phyloP scores from a whole-genome alignment of 2,888 invertebrate genomes.

The Meteorus colon region DNA sequence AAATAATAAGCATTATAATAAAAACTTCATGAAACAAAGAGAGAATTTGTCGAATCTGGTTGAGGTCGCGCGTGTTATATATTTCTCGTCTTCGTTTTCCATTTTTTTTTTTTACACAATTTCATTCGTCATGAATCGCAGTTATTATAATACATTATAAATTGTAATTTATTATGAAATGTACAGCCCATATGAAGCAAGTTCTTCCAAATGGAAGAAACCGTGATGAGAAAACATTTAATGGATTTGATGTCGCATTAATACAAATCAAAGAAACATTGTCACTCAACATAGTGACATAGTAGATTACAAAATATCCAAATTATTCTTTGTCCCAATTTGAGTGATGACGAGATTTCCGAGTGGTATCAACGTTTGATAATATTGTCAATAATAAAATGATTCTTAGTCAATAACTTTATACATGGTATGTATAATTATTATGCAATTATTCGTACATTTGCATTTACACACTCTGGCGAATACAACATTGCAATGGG shows the following conservation, averaged over 20 bases:
- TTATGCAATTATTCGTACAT: constrained; percentile 71
- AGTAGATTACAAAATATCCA: not conserved
- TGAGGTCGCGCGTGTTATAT: constrained; percentile 38
- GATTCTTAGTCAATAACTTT: constrained; percentile 71
- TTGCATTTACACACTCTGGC: constrained; percentile 68
- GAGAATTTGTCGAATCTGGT: constrained; percentile 7
- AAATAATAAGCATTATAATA: constrained; percentile 13
- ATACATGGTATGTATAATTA: constrained; percentile 73
- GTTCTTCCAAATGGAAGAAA: constrained; percentile 49
- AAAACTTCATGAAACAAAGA: constrained; percentile 8
- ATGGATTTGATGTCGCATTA: constrained; percentile 25
- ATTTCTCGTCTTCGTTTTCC: constrained; percentile 46
- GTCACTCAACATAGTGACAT: not conserved
- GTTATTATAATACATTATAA: constrained; percentile 60
- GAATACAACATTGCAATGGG: constrained; percentile 64
- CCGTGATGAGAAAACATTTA: constrained; percentile 40
- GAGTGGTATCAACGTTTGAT: constrained; percentile 66
- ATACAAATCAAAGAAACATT: not conserved
- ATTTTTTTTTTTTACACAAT: constrained; percentile 52
- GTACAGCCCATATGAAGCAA: constrained; percentile 58
- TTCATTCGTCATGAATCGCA: constrained; percentile 59
- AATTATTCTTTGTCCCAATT: constrained; percentile 22
- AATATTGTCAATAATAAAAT: constrained; percentile 70
- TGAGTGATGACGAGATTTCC: constrained; percentile 49
- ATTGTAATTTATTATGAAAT: constrained; percentile 63